Base-by-base conservation (phyloP, 2,797 vertebrate species). In the Agapornis canus region DNA sequence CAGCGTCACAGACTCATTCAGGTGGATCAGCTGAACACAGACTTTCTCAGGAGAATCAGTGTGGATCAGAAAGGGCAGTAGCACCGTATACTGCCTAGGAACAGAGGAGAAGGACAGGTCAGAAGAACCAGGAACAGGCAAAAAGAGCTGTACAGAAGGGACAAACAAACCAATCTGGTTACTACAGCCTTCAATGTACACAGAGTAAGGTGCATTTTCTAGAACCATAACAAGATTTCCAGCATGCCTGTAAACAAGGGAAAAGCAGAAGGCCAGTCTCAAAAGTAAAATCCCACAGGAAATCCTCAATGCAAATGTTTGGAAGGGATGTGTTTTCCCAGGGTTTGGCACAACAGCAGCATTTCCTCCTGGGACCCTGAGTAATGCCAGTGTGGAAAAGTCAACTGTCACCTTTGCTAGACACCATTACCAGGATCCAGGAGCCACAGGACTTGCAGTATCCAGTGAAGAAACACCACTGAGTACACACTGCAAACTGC, bases 1-100 rank as follows among this genome's bases (percentile, higher is more conserved):
- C 40, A 97, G 78, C 0, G 92, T 96, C 91, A 98, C 97, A 1
- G 98, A 96, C 75, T 98, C 97, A 0, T 98, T 97, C 90, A 98
- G 93, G 35, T 97, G 73, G 26, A 43, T 97, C 90, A 98, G 72
- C 60, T 98, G 95, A n/a, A 98, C 5, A 3, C 98, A 98, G 61
- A 93, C 39, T 31, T 97, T 97, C 82, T 97, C 96, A 7, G 20
- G 21, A 60, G 94, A 84, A n/a, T 93, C 56, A 0, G 72, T 68
- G 47, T 70, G 84, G 65, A 96, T 85, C 26, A 93, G 1, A 39
- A 20, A 91, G 40, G 94, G 95, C 56, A 96, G 27, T 1, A 94
- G 35, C 57, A 97, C 96, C 96, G 97, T 19, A 27, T 97, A 98
- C 27, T 97, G 96, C 70, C 98, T 98, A 73, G 29, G 15, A 78